Base-by-base conservation (phyloP, 2,113 vertebrate species). In the Anguilla japonica region DNA sequence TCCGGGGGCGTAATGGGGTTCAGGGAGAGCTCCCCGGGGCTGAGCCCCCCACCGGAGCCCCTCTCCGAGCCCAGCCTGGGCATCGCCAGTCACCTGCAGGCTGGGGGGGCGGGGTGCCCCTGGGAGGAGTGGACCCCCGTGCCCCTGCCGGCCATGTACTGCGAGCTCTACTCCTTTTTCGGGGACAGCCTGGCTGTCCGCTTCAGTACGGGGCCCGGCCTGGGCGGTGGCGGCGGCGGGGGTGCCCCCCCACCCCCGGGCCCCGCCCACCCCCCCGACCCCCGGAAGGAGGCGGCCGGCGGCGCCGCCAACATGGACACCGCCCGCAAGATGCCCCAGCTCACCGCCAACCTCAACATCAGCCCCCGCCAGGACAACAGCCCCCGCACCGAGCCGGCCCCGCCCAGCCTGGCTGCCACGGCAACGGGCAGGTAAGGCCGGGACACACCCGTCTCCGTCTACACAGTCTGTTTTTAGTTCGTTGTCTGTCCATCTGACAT, bases 151-250 rank as follows among this genome's bases (percentile, higher is more conserved):
- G 96, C 93, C 83, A 97, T 97, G 94, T 99, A 99, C 92, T 93
- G 94, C 0, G 97, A 99, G 91, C 96, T 99, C 1, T 99, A 99
- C 87, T 96, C 95, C 29, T 98, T 98, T 88, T 99, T 99, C 1
- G 97, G 98, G 0, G 97, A 99, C 93, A 98, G 97, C 88, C 56
- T 99, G 87, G 97, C 97, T 0, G 94, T 96, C 5, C 94, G 97
- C 46, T 98, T 99, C 0, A 98, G 97, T 67, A 98, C 97, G 0
- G 97, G 96, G 0, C 94, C 95, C 0, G 94, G 94, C 9, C 91
- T 80, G 20, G 92, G 90, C 71, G 79, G 89, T 34, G 34, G 34
- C 34, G 34, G 34, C 34, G 34, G 34, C 34, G 34, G 34, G 0
- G 34, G 34, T 34, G 34, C 34, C 82, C 18, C 87, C 90, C n/a